Evolutionary conservation across 2,888 invertebrate species (phyloP), one percentile per base, ranked within the genome.

Genomic region (Eumacrocentrus americanus): DNA sequence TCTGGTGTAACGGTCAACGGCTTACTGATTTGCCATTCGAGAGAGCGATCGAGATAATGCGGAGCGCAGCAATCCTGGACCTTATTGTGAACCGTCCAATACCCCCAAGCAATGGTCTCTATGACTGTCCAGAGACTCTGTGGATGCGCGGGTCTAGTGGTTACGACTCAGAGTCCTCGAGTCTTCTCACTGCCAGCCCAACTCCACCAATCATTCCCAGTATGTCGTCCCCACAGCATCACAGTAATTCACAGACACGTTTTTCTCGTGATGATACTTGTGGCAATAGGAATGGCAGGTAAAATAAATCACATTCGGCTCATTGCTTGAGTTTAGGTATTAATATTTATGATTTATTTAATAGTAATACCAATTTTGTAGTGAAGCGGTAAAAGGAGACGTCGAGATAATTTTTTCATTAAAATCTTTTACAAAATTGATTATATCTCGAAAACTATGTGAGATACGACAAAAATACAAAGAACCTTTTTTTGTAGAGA

Each of bases 1-100:
- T 95, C 55, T 90, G 90, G 70, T 95, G 95, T 80, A 96, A 97
- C 78, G 93, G 92, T 63, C 79, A 79, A 37, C 71, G 78, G 18
- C 68, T 80, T 14, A 79, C 77, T 35, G 79, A 79, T 66, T 63
- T 80, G 47, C 79, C 80, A 12, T 80, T 80, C 66, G 79, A 80
- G 53, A 68, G 76, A 34, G 80, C 79, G 11, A 80, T 80, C 64
- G 80, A 80, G 58, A 71, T 73, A 54, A 80, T 80, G 80, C 73
- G 79, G 22, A 72, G 75, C 58, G 70, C 79, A 12, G 75, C 77
- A 16, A 67, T 79, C 7, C 69, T 80, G 47, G 78, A 83, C 81
- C 67, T 83, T 78, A 67, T 86, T 82, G 74, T 80, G 73, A 75
- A 80, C 68, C 59, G 91, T 91, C 79, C 78, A 34, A 67, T 73